Base-by-base conservation (phyloP, 2,797 vertebrate species). In the Coregonus suidteri region DNA sequence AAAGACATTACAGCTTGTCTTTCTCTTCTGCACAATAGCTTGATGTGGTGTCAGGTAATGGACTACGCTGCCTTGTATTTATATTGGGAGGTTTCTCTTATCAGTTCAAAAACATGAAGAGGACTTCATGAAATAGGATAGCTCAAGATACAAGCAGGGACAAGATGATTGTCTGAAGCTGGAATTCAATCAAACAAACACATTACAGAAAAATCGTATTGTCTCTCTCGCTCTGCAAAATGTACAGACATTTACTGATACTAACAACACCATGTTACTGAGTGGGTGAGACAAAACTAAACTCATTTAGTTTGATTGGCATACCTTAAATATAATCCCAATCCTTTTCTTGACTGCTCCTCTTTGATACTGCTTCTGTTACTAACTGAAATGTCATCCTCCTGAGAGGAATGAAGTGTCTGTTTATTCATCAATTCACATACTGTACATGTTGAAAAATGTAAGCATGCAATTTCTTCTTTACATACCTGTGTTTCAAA, bases 261-360 rank as follows among this genome's bases (percentile, higher is more conserved):
- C 15, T 6, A 34, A 35, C 6, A 18, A 35, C 31, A 16, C 34
- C 31, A 68, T 18, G 59, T 64, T 25, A 35, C 34, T 66, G 64
- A 66, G 14, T 66, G 64, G 30, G 64, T 30, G 34, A 68, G 16
- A 34, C 3, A 6, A 67, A 68, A 35, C 13, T 31, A 67, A 69
- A 69, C 14, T 4, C 0, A 69, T n/a, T 37, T 34, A 20, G 54
- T 71, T 20, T 84, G 30, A 71, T 41, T 68, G 30, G 84, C 91
- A 76, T 20, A 95, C 94, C 93, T 94, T 6, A 92, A 7, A 35
- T 87, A 91, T 73, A 88, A 92, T 65, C 83, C 82, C 47, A 91
- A 0, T 76, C 88, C 73, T 15, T 79, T 91, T 81, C 77, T 84
- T 30, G 77, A 76, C 31, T 72, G n/a, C 35, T 84, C 54, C 13